These are phyloP conservation scores for Linepithema humile DNA, from an alignment of 1,140 invertebrate genomes.

Conservation along the genomic window DNA sequence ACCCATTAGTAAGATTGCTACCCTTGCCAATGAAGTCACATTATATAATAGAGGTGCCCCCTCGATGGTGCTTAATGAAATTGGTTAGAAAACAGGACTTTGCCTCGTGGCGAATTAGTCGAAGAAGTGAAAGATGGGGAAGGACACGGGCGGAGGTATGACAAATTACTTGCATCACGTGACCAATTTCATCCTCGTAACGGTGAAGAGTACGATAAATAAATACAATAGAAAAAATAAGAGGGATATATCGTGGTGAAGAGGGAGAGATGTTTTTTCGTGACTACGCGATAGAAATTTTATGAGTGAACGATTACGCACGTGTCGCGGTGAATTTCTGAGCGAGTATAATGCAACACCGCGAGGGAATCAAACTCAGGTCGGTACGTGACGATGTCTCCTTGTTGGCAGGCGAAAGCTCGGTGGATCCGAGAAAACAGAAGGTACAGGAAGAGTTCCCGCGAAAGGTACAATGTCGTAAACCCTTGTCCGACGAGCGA, in stretches of 20 bases:
- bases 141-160: conserved; percentile 28
- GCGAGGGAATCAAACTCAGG: neutral
- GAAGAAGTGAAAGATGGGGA: conserved; percentile 47
- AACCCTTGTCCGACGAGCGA: conserved; percentile 43
- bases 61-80: conserved; percentile 76
- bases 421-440: conserved; percentile 25
- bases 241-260: neutral
- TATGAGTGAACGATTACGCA: neutral
- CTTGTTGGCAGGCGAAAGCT: conserved; percentile 11
- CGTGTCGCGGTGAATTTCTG: conserved; percentile 4
- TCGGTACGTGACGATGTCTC: conserved; percentile 12
- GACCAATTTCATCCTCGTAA: neutral
- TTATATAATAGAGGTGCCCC: conserved; percentile 74
- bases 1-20: conserved; percentile 77
- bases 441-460: conserved; percentile 26
- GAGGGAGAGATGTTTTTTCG: neutral
- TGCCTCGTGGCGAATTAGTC: conserved; percentile 61
- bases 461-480: conserved; percentile 53
- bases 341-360: neutral
- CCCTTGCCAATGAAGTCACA: conserved; percentile 68
- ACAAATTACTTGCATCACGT: conserved; percentile 53
- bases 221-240: neutral
- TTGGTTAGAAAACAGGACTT: conserved; percentile 73
- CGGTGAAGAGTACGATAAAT: neutral
- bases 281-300: neutral